Conservation (phyloP, 1,140 invertebrate genomes). For the Drosophila obscura region DNA sequence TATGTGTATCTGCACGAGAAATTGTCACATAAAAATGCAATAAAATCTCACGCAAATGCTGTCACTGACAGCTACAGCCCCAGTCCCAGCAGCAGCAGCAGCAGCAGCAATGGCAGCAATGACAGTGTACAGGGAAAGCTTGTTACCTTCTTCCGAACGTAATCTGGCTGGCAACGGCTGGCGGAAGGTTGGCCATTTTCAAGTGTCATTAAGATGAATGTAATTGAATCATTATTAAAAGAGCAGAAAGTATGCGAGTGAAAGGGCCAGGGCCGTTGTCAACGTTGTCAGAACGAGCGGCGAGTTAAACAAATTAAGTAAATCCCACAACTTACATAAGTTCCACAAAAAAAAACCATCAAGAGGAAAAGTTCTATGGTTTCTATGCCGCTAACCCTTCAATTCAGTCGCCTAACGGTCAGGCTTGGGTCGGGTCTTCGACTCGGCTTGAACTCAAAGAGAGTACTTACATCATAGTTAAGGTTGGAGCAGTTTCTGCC, state of each 20-base stretch:
- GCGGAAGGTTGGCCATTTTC: conserved; percentile 46
- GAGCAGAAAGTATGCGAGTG: conserved; percentile 46
- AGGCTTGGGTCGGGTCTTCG: conserved; percentile 24
- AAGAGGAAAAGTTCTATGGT: neutral
- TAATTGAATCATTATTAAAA: conserved; percentile 67
- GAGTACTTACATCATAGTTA: conserved; percentile 42
- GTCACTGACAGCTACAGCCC: conserved; percentile 31
- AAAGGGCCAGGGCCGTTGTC: conserved; percentile 31
- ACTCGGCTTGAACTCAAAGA: conserved; percentile 31
- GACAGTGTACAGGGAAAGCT: conserved; percentile 62
- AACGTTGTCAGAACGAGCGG: conserved; percentile 14
- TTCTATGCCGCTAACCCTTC: conserved; percentile 30
- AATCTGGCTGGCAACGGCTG: conserved; percentile 45
- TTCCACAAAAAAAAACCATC: no score
- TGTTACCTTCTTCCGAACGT: conserved; percentile 70
- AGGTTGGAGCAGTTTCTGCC: neutral
- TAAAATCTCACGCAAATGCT: conserved; percentile 70
- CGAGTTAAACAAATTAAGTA: conserved; percentile 3
- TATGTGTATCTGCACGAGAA: conserved; percentile 38
- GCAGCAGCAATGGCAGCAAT: neutral
- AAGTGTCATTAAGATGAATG: conserved; percentile 73
- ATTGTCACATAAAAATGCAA: conserved; percentile 81
- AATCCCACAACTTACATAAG: conserved; percentile 23
- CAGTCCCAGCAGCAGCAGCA: no score
- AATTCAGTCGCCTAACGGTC: conserved; percentile 31